Percentiles rank a stretch among this genome's conserved stretches.
Evolutionary conservation across 2,113 vertebrate species (phyloP).

Genomic region (Sakesphorus luctuosus): DNA sequence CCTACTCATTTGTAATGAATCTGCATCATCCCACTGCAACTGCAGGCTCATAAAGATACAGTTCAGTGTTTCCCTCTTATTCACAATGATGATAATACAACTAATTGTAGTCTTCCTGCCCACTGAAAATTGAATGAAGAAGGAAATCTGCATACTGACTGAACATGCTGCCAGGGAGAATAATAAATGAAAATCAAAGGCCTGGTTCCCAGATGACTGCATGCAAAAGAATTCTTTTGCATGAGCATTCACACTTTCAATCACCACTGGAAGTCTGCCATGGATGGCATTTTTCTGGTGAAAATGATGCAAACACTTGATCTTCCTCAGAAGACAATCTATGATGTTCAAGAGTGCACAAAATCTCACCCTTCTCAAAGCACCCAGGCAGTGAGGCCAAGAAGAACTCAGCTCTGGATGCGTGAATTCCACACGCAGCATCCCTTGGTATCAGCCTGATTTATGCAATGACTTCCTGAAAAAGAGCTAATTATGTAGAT

Average conservation of each 20-base stretch:
- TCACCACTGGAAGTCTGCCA: neutral
- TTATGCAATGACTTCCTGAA: neutral
- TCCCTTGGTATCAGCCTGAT: neutral
- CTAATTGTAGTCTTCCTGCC: slow-evolving; percentile 62
- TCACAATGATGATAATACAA: slow-evolving; percentile 38
- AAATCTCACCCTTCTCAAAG: neutral
- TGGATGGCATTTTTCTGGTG: slow-evolving; percentile 12
- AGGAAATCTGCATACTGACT: slow-evolving; percentile 53
- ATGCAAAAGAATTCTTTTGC: slow-evolving; percentile 30
- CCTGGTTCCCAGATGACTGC: slow-evolving; percentile 14
- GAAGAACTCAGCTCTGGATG: neutral
- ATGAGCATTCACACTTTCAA: slow-evolving; percentile 42
- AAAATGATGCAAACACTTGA: slow-evolving; percentile 9
- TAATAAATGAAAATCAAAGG: slow-evolving; percentile 63
- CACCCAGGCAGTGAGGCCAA: fast-evolving
- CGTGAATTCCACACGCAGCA: neutral
- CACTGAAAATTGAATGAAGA: slow-evolving; percentile 56
- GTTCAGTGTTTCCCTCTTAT: slow-evolving; percentile 44
- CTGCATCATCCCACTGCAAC: neutral
- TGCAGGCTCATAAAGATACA: neutral
- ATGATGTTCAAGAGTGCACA: neutral
- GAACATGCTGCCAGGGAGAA: slow-evolving; percentile 53
- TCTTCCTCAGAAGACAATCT: neutral
- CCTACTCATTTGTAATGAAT: neutral
- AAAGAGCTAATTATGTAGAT: slow-evolving; percentile 20